A percentile compares a stretch with the other conserved stretches of the same genome.
Conservation (phyloP, 2,797 vertebrate species). For the Coracias cyanogaster region DNA sequence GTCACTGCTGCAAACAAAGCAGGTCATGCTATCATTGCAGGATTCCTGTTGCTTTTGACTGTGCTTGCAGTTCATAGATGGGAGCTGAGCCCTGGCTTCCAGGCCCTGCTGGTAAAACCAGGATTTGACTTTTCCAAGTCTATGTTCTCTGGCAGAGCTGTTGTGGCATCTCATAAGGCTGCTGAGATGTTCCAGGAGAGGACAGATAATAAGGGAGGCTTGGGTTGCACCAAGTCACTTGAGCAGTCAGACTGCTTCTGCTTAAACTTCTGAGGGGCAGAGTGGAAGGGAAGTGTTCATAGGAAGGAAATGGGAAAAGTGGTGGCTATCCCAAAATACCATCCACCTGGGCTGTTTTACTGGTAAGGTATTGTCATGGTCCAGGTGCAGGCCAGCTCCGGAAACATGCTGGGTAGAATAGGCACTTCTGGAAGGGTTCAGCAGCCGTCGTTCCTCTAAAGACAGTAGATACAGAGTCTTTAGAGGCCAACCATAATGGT, state of each 20-base stretch:
- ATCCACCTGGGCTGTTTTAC: not conserved
- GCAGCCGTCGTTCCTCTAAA: not conserved
- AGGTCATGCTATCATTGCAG: not conserved
- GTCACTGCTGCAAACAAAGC: not conserved
- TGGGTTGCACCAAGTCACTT: not conserved
- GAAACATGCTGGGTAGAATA: not conserved
- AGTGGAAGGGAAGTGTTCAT: not conserved
- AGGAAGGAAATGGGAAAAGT: not conserved
- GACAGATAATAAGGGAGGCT: not conserved
- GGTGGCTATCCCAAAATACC: not conserved
- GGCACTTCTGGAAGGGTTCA: not conserved
- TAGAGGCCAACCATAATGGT: not conserved
- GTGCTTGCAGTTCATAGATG: not conserved
- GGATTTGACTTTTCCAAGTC: not conserved
- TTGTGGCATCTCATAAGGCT: not conserved
- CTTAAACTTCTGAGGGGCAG: not conserved
- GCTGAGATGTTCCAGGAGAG: not conserved
- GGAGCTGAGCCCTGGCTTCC: not conserved
- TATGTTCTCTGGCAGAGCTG: not conserved
- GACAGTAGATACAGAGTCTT: not conserved
- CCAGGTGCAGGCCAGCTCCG: too few species aligned
- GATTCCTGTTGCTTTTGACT: not conserved
- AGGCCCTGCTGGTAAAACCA: not conserved
- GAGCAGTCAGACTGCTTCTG: not conserved
- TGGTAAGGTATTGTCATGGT: not conserved